These are phyloP conservation scores for Melanotaenia boesemani DNA, from an alignment of 2,797 vertebrate species.

Conservation along the genomic window DNA sequence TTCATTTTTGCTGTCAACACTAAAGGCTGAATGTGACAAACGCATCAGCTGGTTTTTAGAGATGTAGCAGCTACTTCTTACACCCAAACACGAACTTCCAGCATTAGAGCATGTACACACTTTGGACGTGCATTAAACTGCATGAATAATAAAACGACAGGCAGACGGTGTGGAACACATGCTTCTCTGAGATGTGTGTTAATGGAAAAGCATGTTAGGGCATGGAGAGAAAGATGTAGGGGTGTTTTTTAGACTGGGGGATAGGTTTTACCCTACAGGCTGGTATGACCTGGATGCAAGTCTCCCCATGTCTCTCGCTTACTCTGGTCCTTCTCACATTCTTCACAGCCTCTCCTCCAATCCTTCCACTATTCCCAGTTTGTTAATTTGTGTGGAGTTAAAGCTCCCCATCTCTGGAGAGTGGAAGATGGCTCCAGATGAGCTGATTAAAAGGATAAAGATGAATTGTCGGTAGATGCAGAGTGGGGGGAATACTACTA, in stretches of 20 bases:
- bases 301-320: conserved; percentile 45
- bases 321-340: conserved; percentile 36
- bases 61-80: conserved; percentile 52
- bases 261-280: conserved; percentile 66
- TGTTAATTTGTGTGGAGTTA: conserved; percentile 74
- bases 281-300: conserved; percentile 68
- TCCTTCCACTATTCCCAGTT: conserved; percentile 43
- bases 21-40: conserved; percentile 46
- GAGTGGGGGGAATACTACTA: conserved; percentile 38
- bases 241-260: conserved; percentile 51
- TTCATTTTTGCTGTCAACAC: conserved; percentile 21
- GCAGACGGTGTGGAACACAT: conserved; percentile 72
- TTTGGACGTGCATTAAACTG: conserved; percentile 68
- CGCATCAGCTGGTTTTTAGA: conserved; percentile 47
- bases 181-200: conserved; percentile 66
- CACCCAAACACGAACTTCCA: conserved; percentile 52
- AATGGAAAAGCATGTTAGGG: conserved; percentile 72
- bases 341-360: conserved; percentile 37
- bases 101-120: conserved; percentile 56
- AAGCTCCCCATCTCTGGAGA: conserved; percentile 66
- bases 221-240: conserved; percentile 45
- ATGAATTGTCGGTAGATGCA: conserved; percentile 41
- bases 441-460: conserved; percentile 65
- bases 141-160: conserved; percentile 81
- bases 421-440: conserved; percentile 54